Evolutionary conservation across 2,888 invertebrate genomes (phyloP).

Genomic region (Quadroppia sp.): DNA sequence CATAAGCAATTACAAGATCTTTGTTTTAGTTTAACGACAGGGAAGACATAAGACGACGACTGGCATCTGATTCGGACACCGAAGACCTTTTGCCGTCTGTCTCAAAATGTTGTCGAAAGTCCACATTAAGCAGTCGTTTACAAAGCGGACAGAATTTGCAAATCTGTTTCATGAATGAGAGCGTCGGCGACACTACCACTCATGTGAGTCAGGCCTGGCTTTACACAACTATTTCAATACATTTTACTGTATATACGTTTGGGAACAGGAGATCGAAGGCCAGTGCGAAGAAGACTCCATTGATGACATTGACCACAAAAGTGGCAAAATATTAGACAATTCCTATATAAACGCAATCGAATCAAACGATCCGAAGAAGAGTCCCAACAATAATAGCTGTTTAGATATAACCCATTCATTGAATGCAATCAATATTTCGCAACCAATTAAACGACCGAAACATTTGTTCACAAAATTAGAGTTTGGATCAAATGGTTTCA

Average conservation of each 20-base stretch:
- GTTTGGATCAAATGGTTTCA: conserved; percentile 34
- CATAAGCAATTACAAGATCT: not conserved
- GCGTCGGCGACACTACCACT: conserved; percentile 10
- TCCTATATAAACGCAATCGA: not conserved
- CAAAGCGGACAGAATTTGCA: conserved; percentile 81
- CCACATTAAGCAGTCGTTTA: conserved; percentile 78
- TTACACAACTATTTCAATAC: no score
- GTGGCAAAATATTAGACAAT: conserved; percentile 2
- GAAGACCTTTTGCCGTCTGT: conserved; percentile 66
- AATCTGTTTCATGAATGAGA: conserved; percentile 94
- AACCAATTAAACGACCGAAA: no score
- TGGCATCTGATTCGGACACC: conserved; percentile 69
- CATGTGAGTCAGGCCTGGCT: not conserved
- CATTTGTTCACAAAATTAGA: conserved; percentile 39
- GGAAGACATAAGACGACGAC: conserved; percentile 79
- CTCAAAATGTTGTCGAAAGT: conserved; percentile 61
- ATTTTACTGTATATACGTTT: not conserved
- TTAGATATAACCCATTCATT: conserved; percentile 16
- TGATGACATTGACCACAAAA: not conserved
- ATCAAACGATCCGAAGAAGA: conserved; percentile 6
- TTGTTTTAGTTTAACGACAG: conserved; percentile 61
- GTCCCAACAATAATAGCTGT: conserved; percentile 38
- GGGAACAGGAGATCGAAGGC: not conserved
- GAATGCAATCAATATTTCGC: conserved; percentile 5
- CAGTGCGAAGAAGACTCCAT: not conserved